phyloP scores from a whole-genome alignment of 2,797 vertebrate species.

The Lophotriccus pileatus region DNA sequence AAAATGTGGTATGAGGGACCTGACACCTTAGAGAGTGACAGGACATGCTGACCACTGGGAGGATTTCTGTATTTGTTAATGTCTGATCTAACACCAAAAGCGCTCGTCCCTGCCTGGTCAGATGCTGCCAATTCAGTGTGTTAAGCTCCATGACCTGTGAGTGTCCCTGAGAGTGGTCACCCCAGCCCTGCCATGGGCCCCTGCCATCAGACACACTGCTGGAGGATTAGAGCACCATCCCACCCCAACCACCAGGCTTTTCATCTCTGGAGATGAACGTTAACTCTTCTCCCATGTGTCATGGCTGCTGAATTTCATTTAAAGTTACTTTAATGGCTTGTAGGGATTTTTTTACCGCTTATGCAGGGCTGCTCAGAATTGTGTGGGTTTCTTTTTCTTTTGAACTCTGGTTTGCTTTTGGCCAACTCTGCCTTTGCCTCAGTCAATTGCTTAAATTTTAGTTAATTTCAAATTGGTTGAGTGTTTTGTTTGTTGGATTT shows the following conservation, averaged over 20 bases:
- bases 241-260: background rate
- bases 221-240: background rate
- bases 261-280: background rate
- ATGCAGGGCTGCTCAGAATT: background rate
- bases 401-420: background rate
- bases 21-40: fast-evolving
- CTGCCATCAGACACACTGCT: background rate
- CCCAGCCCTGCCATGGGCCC: background rate
- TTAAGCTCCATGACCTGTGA: background rate
- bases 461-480: background rate
- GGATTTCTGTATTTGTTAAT: background rate
- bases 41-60: too few species aligned
- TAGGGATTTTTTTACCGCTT: background rate
- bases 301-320: background rate
- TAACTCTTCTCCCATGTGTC: constrained; percentile 13
- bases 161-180: background rate
- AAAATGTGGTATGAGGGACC: fast-evolving
- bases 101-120: background rate
- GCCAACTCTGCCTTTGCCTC: background rate
- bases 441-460: background rate
- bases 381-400: background rate
- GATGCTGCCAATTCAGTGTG: constrained; percentile 3
- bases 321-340: background rate
- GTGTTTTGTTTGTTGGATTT: background rate
- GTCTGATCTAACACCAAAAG: constrained; percentile 17